A percentile compares a stretch with the other conserved stretches of the same genome.
Evolutionary conservation across 2,888 invertebrate genomes (phyloP).

Genomic region (Lithophane ornitopus): DNA sequence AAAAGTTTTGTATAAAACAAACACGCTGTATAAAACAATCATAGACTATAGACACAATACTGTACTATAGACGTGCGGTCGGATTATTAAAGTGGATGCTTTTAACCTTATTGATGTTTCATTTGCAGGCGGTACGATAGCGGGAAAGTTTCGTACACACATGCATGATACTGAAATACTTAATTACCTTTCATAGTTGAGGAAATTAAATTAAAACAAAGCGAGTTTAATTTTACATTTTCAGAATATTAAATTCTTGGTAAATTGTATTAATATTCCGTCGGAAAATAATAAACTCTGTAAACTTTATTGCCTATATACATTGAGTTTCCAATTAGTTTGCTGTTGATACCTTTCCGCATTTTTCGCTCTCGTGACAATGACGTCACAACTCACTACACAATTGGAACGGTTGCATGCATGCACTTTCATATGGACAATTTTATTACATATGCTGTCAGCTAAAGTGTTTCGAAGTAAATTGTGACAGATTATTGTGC

Average conservation of each 20-base stretch:
- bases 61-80: constrained; percentile 25
- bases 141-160: constrained; percentile 12
- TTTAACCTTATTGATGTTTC: constrained; percentile 75
- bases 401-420: constrained; percentile 29
- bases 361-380: constrained; percentile 13
- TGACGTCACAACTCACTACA: constrained; percentile 23
- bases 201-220: constrained; percentile 13
- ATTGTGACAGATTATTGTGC: not conserved
- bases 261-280: not conserved
- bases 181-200: constrained; percentile 15
- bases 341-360: constrained; percentile 1
- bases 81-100: constrained; percentile 70
- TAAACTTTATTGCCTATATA: not conserved
- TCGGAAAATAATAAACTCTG: constrained; percentile 1
- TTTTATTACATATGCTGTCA: constrained; percentile 41
- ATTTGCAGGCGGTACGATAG: constrained; percentile 25
- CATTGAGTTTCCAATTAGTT: constrained; percentile 44
- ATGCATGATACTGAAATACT: constrained; percentile 10
- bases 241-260: not conserved
- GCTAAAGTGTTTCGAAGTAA: constrained; percentile 34
- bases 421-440: constrained; percentile 32
- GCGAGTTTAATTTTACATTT: constrained; percentile 4
- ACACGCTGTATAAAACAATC: constrained; percentile 32
- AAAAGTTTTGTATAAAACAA: constrained; percentile 24
- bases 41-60: not conserved